These are phyloP conservation scores for Phymanthus crucifer DNA, from an alignment of 92 coral and sea anemone species.

Conservation along the genomic window DNA sequence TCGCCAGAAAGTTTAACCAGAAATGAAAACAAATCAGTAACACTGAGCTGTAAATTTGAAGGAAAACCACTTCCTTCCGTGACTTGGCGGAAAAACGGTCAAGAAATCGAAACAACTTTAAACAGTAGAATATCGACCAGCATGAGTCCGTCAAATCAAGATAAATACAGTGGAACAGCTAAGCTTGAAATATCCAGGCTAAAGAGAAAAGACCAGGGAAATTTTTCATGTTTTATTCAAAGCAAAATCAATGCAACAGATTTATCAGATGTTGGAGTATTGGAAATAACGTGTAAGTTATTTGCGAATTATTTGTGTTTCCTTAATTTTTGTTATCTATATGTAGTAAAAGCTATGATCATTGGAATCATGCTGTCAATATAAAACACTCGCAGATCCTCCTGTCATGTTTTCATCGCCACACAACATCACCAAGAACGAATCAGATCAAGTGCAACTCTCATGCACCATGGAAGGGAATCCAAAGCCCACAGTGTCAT, in stretches of 20 bases:
- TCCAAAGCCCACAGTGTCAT: constrained; percentile 40
- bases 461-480: constrained; percentile 34
- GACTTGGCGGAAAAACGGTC: neutral
- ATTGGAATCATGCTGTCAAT: neutral
- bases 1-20: neutral
- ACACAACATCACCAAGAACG: neutral
- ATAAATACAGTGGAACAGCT: neutral
- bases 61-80: neutral
- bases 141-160: neutral
- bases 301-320: no score
- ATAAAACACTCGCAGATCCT: neutral
- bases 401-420: constrained; percentile 4
- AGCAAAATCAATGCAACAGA: neutral
- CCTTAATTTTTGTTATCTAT: neutral
- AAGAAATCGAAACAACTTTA: neutral
- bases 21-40: neutral
- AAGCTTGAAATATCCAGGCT: constrained; percentile 9
- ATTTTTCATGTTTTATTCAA: constrained; percentile 12
- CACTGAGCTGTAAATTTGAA: neutral
- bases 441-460: constrained; percentile 17
- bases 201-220: constrained; percentile 31
- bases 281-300: neutral
- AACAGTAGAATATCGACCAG: neutral
- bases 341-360: neutral
- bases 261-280: neutral